phyloP scores from a whole-genome alignment of 2,888 invertebrate species.

The Rhamphomyia laevipes region DNA sequence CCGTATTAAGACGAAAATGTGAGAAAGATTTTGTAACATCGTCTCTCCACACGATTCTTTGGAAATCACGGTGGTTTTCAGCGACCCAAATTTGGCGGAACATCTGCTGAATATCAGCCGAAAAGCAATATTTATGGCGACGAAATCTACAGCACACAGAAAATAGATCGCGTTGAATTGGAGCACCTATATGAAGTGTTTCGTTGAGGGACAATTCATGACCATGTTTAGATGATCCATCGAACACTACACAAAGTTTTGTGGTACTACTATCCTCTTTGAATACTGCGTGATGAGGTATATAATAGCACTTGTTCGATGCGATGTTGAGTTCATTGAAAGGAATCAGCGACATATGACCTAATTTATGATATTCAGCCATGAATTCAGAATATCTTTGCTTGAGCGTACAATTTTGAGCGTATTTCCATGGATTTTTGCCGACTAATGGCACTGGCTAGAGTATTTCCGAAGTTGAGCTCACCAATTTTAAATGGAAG shows the following conservation, averaged over 20 bases:
- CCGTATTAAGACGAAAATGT: constrained; percentile 13
- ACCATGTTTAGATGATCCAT: constrained; percentile 4
- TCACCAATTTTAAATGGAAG: constrained; percentile 6
- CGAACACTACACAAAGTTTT: constrained; percentile 13
- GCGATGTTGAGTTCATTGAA: constrained; percentile 3
- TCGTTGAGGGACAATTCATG: constrained; percentile 8
- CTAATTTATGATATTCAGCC: constrained; percentile 11
- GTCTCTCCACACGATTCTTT: constrained; percentile 12
- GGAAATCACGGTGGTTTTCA: constrained; percentile 7
- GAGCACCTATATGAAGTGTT: constrained; percentile 5
- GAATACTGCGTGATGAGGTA: constrained; percentile 15
- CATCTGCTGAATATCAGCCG: constrained; percentile 11
- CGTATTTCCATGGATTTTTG: constrained; percentile 10
- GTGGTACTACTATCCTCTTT: constrained; percentile 12
- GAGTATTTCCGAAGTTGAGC: constrained; percentile 7
- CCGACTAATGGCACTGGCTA: constrained; percentile 5
- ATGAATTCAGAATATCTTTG: constrained; percentile 12
- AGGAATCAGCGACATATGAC: constrained; percentile 11
- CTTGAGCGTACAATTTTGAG: constrained; percentile 1
- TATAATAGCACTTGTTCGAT: constrained; percentile 6
- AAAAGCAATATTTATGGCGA: constrained; percentile 9
- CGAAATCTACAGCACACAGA: neutral
- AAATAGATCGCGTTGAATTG: constrained; percentile 9
- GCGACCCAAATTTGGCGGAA: constrained; percentile 9
- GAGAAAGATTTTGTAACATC: constrained; percentile 5